Evolutionary conservation across 2,888 invertebrate species (phyloP), one percentile per base, ranked within the genome.

Genomic region (Amiota communis): DNA sequence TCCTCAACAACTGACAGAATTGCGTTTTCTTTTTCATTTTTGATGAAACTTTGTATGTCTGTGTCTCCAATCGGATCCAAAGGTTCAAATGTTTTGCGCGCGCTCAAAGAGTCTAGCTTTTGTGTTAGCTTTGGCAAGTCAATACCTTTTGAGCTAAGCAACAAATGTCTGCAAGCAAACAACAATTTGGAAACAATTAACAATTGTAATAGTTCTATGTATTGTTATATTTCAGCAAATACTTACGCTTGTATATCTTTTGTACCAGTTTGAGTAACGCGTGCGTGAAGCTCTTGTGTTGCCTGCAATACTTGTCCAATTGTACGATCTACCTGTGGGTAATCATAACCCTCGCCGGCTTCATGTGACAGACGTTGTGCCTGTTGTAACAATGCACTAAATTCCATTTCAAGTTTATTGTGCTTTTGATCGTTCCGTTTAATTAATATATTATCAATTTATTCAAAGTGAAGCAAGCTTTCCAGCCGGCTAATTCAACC

Each of bases 11-110:
- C 93, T 6, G 96, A 94, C 15, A 98, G 90, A 83, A 98, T 95
- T 0, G 97, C 96, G 92, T 97, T 98, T 91, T 98, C 96, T 76
- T 96, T 93, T 90, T 98, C 98, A 91, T 98, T 98, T 88, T 95
- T 94, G 17, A 98, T 90, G 88, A 95, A 98, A 82, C 95, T 95
- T 80, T 95, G 94, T 78, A 98, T 95, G 89, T 98, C 98, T 17
- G 97, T 95, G 86, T 97, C 97, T 53, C 95, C 94, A 69, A 96
- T 94, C 0, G 97, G 96, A 90, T 97, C 97, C 23, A 98, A 91
- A 0, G 98, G 96, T 88, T 96, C 96, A 83, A 96, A 95, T n/a
- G 96, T 95, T 72, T 94, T 92, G 75, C 96, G 93, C 9, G 97
- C 93, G 88, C 95, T 97, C 2, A 98, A 91, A 0, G 95, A 93